Percentiles rank a stretch among this genome's conserved stretches.
Evolutionary conservation across 2,888 invertebrate species (phyloP).

Genomic region (Agrochola macilenta): DNA sequence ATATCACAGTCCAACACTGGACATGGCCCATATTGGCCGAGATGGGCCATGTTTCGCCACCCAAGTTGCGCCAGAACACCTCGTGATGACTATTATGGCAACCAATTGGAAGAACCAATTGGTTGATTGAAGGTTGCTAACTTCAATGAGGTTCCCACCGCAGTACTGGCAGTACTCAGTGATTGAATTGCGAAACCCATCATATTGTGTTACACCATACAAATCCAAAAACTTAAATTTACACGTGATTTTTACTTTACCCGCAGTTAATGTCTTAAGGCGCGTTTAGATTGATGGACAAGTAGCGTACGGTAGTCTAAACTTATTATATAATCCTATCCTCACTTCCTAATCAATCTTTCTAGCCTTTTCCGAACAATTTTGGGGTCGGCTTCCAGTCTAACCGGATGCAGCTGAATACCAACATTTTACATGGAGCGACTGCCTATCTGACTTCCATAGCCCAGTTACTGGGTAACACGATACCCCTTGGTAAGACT

Average conservation of each 20-base stretch:
- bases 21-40: not conserved
- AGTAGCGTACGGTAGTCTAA: not conserved
- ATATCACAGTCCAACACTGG: not conserved
- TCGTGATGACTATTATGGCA: conserved; percentile 19
- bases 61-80: conserved; percentile 21
- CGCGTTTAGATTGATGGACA: not conserved
- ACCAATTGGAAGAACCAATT: conserved; percentile 45
- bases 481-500: too few relatives aligned
- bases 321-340: too few relatives aligned
- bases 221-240: conserved; percentile 34
- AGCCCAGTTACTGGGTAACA: too few relatives aligned
- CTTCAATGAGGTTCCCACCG: conserved; percentile 42
- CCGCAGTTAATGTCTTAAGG: conserved; percentile 17
- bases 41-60: conserved; percentile 8
- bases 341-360: too few relatives aligned
- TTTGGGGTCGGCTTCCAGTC: too few relatives aligned
- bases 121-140: conserved; percentile 50
- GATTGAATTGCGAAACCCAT: conserved; percentile 58
- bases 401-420: too few relatives aligned
- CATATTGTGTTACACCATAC: conserved; percentile 39
- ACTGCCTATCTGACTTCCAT: too few relatives aligned
- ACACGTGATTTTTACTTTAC: conserved; percentile 38
- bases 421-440: too few relatives aligned
- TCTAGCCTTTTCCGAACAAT: too few relatives aligned
- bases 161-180: conserved; percentile 15